phyloP scores from a whole-genome alignment of 2,113 vertebrate species.

The Scytalopus superciliaris region DNA sequence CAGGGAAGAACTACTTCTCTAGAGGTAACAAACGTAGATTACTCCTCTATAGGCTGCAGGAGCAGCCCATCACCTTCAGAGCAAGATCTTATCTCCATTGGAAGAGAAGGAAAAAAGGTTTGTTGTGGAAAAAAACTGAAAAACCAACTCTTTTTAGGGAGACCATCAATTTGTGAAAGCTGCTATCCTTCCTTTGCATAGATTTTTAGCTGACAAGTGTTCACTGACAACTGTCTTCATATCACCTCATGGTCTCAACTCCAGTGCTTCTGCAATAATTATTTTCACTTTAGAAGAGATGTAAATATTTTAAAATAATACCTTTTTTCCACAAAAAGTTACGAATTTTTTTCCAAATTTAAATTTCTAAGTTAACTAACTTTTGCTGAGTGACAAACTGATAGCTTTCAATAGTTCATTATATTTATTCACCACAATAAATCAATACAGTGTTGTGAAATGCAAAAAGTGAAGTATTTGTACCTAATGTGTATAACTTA shows the following conservation, averaged over 20 bases:
- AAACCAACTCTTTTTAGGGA: background rate
- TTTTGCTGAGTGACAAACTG: background rate
- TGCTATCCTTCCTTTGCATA: background rate
- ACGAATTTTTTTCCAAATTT: accelerated
- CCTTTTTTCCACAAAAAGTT: background rate
- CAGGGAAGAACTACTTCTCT: background rate
- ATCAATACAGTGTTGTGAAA: background rate
- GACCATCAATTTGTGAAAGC: background rate
- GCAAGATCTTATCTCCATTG: background rate
- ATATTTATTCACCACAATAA: background rate
- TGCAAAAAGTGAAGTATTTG: background rate
- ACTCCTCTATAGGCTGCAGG: background rate
- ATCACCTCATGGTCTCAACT: accelerated
- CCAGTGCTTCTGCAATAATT: background rate
- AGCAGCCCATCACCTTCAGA: background rate
- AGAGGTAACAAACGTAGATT: background rate
- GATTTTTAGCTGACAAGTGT: background rate
- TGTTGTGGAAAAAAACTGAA: background rate
- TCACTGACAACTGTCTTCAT: background rate
- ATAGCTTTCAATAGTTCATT: background rate
- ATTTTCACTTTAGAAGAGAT: background rate
- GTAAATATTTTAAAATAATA: background rate
- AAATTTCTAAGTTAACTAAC: background rate
- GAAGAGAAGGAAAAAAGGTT: background rate
- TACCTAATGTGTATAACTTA: background rate